Base-by-base conservation (phyloP, 2,797 vertebrate species). In the Orestias chungarensis region DNA sequence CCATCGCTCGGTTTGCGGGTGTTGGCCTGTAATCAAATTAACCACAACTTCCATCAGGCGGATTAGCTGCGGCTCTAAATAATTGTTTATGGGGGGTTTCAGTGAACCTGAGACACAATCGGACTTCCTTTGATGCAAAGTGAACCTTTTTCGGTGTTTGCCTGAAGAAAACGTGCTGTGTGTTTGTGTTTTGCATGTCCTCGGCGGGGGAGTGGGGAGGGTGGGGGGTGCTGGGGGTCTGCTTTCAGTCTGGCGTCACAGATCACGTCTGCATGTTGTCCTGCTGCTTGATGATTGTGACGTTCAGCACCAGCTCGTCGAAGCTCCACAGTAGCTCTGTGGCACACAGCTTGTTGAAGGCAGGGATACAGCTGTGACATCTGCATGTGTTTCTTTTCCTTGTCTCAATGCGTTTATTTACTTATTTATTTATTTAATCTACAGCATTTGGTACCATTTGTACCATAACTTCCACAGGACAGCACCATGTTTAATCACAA, bases 241-340 rank as follows among this genome's bases (percentile, higher is more conserved):
- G 83, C 82, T 78, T 68, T 80, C 72, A 78, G 79, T 68, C 80
- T 83, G 85, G 82, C 93, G 93, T 93, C 91, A 93, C 78, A 54
- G 23, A 73, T 90, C 83, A 93, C 90, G 89, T 90, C 73, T 75
- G 75, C 75, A 82, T 85, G 75, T 86, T 82, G 82, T 83, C 83
- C 83, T 85, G 77, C 77, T 68, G 76, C 23, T 42, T 47, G 79
- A 54, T 15, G 50, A 59, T 75, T 80, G 90, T 90, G 87, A 74
- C 82, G 89, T 73, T 93, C 91, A 95, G 93, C 35, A 94, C 93
- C 88, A 82, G n/a, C n/a, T n/a, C n/a, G n/a, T n/a, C n/a, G n/a
- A n/a, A 95, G 92, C 80, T 86, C 81, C 73, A 15, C n/a, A n/a
- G n/a, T n/a, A 64, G 40, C 17, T 43, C 15, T 42, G 59, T 25